These are phyloP conservation scores for Vulpes ferrilata DNA, from an alignment of 2,113 vertebrate species.

Conservation along the genomic window DNA sequence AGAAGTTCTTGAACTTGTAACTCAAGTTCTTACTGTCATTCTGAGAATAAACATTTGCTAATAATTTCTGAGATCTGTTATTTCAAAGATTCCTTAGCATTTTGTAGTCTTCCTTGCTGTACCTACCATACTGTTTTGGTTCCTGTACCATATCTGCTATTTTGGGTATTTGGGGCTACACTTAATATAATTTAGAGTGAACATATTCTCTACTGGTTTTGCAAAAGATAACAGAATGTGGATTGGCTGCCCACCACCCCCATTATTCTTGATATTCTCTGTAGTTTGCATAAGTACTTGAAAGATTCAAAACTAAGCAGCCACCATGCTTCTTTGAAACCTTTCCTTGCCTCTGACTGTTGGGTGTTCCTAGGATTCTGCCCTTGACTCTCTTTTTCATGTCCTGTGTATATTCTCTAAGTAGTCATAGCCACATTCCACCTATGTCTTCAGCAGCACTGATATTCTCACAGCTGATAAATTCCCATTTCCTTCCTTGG, in stretches of 20 bases:
- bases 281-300: slow-evolving; percentile 32
- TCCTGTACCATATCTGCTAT: not conserved
- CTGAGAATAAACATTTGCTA: slow-evolving; percentile 17
- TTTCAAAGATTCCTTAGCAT: not conserved
- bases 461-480: not conserved
- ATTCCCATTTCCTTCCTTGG: slow-evolving; percentile 3
- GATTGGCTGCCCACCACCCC: not conserved
- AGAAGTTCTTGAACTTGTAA: no score
- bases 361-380: not conserved
- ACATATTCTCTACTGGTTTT: not conserved
- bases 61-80: slow-evolving; percentile 29
- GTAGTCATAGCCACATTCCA: not conserved
- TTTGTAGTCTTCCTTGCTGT: not conserved
- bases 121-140: not conserved
- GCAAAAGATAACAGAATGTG: not conserved
- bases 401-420: not conserved
- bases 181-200: not conserved
- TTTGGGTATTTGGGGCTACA: not conserved
- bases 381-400: not conserved
- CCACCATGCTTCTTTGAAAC: not conserved
- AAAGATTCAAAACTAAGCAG: not conserved
- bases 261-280: not conserved
- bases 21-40: not conserved
- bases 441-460: not conserved
- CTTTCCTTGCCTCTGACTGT: not conserved